phyloP scores from a whole-genome alignment of 2,888 invertebrate genomes.

The Phania funesta region DNA sequence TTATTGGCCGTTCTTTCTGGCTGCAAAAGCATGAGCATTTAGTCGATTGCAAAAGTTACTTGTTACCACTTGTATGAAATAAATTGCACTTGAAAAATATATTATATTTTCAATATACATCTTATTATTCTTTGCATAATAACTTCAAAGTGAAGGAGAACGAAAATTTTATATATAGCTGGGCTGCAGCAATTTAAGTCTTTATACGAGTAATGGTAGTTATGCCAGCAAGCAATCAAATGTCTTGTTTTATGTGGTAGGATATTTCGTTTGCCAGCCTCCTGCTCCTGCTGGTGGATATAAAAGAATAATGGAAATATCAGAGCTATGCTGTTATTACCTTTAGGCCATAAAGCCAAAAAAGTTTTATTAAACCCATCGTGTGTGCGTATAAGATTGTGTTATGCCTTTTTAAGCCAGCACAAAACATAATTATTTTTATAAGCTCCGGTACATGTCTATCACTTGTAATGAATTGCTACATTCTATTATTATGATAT shows the following conservation, averaged over 20 bases:
- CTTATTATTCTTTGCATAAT: too few species aligned
- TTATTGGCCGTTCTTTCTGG: too few species aligned
- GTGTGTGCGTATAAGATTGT: neutral
- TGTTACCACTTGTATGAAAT: too few species aligned
- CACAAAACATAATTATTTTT: conserved; percentile 27
- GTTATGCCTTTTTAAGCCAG: conserved; percentile 39
- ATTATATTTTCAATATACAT: conserved; percentile 21
- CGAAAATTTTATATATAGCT: conserved; percentile 2
- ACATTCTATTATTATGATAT: conserved; percentile 65
- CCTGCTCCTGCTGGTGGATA: conserved; percentile 16
- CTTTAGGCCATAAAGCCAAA: conserved; percentile 70
- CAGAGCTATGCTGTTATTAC: conserved; percentile 65
- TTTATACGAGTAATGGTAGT: neutral
- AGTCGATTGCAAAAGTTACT: too few species aligned
- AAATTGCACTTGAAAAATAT: conserved; percentile 22
- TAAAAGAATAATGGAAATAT: neutral
- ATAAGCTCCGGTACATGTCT: conserved; percentile 55
- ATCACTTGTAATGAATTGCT: conserved; percentile 65
- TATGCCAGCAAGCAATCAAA: conserved; percentile 20
- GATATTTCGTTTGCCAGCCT: conserved; percentile 37
- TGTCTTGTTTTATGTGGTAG: conserved; percentile 50
- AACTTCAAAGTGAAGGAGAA: conserved; percentile 23
- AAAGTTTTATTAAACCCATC: conserved; percentile 66
- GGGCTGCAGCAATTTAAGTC: conserved; percentile 23
- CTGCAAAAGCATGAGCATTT: too few species aligned